A percentile compares a stretch with the other conserved stretches of the same genome.
Conservation (phyloP, 2,113 vertebrate genomes). For the Paramormyrops kingsleyae region DNA sequence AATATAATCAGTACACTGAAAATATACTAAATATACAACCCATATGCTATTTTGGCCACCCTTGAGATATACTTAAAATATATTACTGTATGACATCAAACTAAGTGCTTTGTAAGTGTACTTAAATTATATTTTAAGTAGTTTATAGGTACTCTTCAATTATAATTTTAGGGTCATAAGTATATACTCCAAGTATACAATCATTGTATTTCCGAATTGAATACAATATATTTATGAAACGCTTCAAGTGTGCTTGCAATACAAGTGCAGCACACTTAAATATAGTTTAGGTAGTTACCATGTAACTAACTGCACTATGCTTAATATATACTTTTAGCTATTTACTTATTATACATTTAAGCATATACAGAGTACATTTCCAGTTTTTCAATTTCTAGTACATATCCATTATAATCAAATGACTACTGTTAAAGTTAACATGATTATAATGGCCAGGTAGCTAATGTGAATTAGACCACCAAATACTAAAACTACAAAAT, state of each 20-base stretch:
- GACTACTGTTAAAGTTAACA: not conserved
- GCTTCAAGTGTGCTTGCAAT: too few relatives aligned
- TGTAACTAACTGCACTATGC: too few relatives aligned
- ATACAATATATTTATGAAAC: not conserved
- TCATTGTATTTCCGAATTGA: not conserved
- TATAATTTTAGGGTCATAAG: not conserved
- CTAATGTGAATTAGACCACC: not conserved
- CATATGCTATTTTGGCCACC: too few relatives aligned
- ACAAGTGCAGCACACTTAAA: too few relatives aligned
- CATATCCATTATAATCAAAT: not conserved
- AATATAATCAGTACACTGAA: not conserved
- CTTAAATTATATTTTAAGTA: not conserved
- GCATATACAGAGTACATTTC: not conserved
- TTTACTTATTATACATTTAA: not conserved
- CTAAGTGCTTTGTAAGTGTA: too few relatives aligned
- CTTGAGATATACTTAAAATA: too few relatives aligned
- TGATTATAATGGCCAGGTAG: not conserved
- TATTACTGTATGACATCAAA: too few relatives aligned
- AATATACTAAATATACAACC: not conserved
- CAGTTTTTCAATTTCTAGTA: not conserved
- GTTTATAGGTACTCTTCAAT: not conserved
- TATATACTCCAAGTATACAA: not conserved
- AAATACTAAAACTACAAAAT: slow-evolving; percentile 1
- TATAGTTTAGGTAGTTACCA: too few relatives aligned
- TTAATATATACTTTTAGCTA: too few relatives aligned